Evolutionary conservation across 2,113 vertebrate species (phyloP).

Genomic region (Gracilinanus agilis): DNA sequence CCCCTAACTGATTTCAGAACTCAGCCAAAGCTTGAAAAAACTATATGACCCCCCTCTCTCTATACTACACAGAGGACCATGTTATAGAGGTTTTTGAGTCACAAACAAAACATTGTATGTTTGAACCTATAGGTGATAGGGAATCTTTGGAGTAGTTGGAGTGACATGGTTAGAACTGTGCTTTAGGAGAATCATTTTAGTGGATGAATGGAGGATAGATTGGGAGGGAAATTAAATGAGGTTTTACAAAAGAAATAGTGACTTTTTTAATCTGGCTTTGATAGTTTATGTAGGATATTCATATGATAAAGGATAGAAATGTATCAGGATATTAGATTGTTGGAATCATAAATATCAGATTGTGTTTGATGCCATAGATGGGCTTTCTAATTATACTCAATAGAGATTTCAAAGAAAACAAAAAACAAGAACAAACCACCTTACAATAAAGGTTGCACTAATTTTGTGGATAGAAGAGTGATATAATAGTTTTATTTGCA

Average conservation of each 20-base stretch:
- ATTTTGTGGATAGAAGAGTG: not conserved
- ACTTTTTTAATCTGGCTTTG: not conserved
- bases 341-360: not conserved
- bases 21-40: too few species aligned
- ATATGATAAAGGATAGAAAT: not conserved
- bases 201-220: not conserved
- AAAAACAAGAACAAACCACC: conserved; percentile 10
- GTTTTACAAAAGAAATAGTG: not conserved
- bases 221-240: not conserved
- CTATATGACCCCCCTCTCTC: too few species aligned
- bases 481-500: not conserved
- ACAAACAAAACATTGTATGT: too few species aligned
- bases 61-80: too few species aligned
- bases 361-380: not conserved
- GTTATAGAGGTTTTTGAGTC: too few species aligned
- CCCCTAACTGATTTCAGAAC: too few species aligned
- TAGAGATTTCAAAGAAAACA: not conserved
- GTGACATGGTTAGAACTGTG: not conserved
- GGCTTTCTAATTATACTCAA: not conserved
- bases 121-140: not conserved
- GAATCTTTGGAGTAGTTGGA: not conserved
- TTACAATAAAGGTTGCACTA: not conserved
- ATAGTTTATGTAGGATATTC: not conserved
- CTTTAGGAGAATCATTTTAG: not conserved
- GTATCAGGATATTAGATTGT: not conserved